Conservation (phyloP, 2,888 invertebrate species). For the Nephrotoma guestfalica region DNA sequence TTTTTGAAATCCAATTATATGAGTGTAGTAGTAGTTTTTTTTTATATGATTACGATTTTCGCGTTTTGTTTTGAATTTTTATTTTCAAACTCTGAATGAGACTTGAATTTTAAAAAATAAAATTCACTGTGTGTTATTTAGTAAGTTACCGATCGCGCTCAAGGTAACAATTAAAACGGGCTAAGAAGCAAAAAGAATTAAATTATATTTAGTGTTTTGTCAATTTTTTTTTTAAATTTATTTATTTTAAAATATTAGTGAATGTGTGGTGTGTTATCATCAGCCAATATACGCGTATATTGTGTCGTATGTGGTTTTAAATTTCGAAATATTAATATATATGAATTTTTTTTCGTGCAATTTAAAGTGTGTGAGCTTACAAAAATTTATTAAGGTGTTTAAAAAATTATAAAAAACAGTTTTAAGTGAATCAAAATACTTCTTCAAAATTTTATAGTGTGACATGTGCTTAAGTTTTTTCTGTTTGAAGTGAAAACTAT, state of each 20-base stretch:
- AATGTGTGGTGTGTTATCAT: background rate
- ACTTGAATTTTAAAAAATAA: background rate
- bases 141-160: conserved; percentile 6
- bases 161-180: conserved; percentile 3
- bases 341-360: background rate
- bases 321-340: background rate
- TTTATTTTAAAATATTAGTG: background rate
- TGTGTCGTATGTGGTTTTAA: background rate
- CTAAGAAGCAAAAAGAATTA: background rate
- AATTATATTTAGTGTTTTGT: background rate
- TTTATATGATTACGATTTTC: background rate
- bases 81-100: background rate
- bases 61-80: background rate
- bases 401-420: background rate
- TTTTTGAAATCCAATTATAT: background rate
- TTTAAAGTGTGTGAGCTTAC: background rate
- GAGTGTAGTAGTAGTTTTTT: background rate
- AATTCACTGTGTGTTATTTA: background rate
- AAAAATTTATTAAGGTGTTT: background rate
- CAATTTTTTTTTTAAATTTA: background rate
- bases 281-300: background rate
- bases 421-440: background rate
- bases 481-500: background rate
- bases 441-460: background rate
- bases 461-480: background rate